phyloP scores from a whole-genome alignment of 2,797 vertebrate genomes.

The Spondyliosoma cantharus region DNA sequence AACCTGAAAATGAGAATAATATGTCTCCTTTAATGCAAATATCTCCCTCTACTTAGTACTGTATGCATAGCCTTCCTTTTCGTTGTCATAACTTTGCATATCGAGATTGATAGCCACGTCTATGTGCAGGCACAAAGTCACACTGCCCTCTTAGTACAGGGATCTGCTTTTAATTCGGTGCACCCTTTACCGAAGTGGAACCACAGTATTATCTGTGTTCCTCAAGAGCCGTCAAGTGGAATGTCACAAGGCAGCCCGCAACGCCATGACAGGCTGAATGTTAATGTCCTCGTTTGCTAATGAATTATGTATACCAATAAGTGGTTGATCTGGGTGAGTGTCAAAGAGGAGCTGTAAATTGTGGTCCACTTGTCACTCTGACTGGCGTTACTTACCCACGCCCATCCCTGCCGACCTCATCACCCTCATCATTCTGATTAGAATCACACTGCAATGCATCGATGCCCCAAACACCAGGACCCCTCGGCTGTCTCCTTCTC shows the following conservation, averaged over 20 bases:
- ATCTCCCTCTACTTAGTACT: neutral
- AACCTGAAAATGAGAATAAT: no score
- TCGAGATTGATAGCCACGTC: constrained; percentile 12
- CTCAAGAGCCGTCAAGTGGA: constrained; percentile 53
- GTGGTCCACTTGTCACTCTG: constrained; percentile 45
- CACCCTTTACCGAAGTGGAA: constrained; percentile 36
- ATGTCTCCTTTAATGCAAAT: neutral
- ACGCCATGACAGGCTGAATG: constrained; percentile 21
- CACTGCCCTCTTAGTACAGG: constrained; percentile 11
- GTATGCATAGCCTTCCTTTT: neutral
- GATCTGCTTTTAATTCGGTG: constrained; percentile 36
- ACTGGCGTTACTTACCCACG: constrained; percentile 44
- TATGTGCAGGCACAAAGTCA: constrained; percentile 34
- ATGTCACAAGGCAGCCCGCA: constrained; percentile 39
- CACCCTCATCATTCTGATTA: constrained; percentile 69
- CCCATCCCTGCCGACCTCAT: constrained; percentile 46
- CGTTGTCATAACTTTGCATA: constrained; percentile 1
- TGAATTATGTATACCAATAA: constrained; percentile 72
- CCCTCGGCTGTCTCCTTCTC: constrained; percentile 30
- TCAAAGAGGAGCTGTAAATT: constrained; percentile 59
- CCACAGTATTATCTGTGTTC: constrained; percentile 44
- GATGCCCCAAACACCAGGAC: constrained; percentile 35
- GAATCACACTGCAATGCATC: constrained; percentile 50
- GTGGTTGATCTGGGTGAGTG: constrained; percentile 64
- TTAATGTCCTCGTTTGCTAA: constrained; percentile 56